A percentile compares a stretch with the other conserved stretches of the same genome.
phyloP scores from a whole-genome alignment of 2,888 invertebrate species.

The Ophion obscuratus region DNA sequence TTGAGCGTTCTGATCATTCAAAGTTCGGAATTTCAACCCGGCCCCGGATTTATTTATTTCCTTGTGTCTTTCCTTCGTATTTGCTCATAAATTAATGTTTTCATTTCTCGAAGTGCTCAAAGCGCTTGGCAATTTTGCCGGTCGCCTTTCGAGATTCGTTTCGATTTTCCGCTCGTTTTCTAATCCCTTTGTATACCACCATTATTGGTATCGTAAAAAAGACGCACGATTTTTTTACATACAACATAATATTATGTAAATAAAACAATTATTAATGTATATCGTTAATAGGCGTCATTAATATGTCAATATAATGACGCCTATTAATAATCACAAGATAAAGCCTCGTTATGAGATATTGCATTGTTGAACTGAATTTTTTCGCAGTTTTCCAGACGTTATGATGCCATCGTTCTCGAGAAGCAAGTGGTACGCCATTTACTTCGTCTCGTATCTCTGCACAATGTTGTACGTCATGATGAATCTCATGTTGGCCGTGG shows the following conservation, averaged over 20 bases:
- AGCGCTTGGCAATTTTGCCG: too few species aligned
- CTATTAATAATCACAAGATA: background rate
- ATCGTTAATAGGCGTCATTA: background rate
- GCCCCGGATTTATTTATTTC: background rate
- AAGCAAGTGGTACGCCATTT: constrained; percentile 93
- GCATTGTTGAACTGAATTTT: background rate
- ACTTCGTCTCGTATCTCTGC: constrained; percentile 94
- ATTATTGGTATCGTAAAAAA: background rate
- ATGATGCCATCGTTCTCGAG: constrained; percentile 96
- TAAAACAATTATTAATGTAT: background rate
- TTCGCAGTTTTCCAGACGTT: constrained; percentile 93
- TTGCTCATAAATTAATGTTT: background rate
- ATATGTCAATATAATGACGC: too few species aligned
- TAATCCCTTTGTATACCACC: background rate
- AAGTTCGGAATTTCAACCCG: too few species aligned
- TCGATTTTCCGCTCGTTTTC: background rate
- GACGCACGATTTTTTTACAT: background rate
- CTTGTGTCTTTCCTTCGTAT: constrained; percentile 12
- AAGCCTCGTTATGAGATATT: background rate
- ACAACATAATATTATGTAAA: background rate
- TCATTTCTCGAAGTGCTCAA: too few species aligned
- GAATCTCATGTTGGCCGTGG: constrained; percentile 96
- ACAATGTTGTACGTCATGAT: constrained; percentile 94
- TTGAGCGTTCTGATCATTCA: too few species aligned
- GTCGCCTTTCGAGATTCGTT: background rate